Percentiles rank a stretch among this genome's conserved stretches.
phyloP scores from a whole-genome alignment of 1,140 invertebrate species.

The Euwallacea similis region DNA sequence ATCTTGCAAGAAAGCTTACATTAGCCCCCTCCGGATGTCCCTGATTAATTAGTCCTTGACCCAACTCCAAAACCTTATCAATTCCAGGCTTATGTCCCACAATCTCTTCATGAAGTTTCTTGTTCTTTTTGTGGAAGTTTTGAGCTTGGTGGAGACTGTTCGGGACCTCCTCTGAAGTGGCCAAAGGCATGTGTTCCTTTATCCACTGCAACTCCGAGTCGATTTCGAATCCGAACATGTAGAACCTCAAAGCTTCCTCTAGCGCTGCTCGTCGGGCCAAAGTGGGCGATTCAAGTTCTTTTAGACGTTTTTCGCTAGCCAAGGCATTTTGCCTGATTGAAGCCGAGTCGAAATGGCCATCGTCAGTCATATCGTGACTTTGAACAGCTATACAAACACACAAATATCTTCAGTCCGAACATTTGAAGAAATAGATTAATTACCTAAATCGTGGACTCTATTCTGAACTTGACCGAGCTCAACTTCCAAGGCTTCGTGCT shows the following conservation, averaged over 20 bases:
- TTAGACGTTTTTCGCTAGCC: conserved; percentile 68
- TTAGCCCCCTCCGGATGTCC: conserved; percentile 75
- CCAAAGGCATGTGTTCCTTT: conserved; percentile 81
- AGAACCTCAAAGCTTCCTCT: conserved; percentile 77
- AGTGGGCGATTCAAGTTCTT: conserved; percentile 65
- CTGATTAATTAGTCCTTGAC: conserved; percentile 69
- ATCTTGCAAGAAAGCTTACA: conserved; percentile 54
- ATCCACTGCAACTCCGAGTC: conserved; percentile 96
- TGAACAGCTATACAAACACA: conserved; percentile 56
- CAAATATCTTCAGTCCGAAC: background rate
- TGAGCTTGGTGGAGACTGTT: conserved; percentile 90
- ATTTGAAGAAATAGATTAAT: background rate
- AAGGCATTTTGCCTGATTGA: conserved; percentile 81
- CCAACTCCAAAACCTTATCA: conserved; percentile 75
- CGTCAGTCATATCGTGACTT: conserved; percentile 86
- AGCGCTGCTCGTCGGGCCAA: conserved; percentile 72
- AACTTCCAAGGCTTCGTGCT: conserved; percentile 80
- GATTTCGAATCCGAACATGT: conserved; percentile 93
- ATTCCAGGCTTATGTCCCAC: conserved; percentile 80
- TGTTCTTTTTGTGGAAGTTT: conserved; percentile 90
- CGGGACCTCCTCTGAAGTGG: conserved; percentile 73
- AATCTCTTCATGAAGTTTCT: conserved; percentile 86
- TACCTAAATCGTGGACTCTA: conserved; percentile 70
- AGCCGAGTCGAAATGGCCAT: conserved; percentile 90
- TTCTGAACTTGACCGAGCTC: conserved; percentile 78